Evolutionary conservation across 2,888 invertebrate species (phyloP), one percentile per base, ranked within the genome.

Genomic region (Stenotaenia linearis): DNA sequence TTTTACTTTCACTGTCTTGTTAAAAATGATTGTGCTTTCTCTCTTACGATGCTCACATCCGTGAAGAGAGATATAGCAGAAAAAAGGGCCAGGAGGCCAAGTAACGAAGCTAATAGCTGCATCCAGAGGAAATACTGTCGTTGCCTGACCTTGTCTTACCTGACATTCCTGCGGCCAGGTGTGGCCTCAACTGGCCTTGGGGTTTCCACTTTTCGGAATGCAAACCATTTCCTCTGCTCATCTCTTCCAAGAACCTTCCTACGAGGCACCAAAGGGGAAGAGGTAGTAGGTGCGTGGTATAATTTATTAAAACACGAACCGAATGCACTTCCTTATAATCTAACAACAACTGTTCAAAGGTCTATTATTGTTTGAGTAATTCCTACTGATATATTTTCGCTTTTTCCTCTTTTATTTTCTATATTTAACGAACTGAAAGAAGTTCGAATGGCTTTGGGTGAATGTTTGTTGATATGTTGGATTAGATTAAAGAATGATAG

Each of bases 101-200:
- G 10, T n/a, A n/a, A n/a, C n/a, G n/a, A n/a, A n/a, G 12, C 12
- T 37, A 37, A 37, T 40, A 40, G 0, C 15, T 12, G 10, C 10
- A 40, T 12, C 15, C n/a, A 18, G 15, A 56, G 56, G 56, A 56
- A 56, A 56, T 10, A 56, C 56, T 56, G 18, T 56, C 56, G 18
- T 6, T 56, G 56, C 10, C 18, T 56, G 56, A 56, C 56, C 56
- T 56, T 56, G 56, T 56, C 56, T 56, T 56, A 56, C 56, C 56
- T 56, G 56, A 56, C 56, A 56, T 56, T 56, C 56, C 56, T 56
- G 56, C 18, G 56, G 56, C 56, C 56, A 56, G 56, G 56, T 56
- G 56, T 56, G 56, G 56, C 56, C 56, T 56, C 56, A 18, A 56
- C 18, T 56, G 56, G 56, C 56, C 56, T 56, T 56, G 56, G 56